Conservation (phyloP, 2,113 vertebrate genomes). For the Melanerpes formicivorus region DNA sequence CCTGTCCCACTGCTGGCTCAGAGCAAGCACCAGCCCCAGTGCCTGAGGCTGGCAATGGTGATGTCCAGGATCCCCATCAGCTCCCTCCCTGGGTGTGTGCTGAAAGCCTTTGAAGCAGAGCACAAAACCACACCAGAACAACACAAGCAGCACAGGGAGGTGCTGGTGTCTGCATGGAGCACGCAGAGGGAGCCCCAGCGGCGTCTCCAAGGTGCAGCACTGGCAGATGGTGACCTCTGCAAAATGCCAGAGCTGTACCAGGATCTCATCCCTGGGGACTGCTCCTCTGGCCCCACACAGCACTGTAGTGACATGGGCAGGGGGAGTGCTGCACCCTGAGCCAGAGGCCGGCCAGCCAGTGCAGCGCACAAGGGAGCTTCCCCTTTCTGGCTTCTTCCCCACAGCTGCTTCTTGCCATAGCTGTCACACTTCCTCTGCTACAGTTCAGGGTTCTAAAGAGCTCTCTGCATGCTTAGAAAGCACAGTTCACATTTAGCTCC, state of each 20-base stretch:
- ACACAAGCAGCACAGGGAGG: not conserved
- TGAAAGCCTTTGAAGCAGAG: not conserved
- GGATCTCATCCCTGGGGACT: not conserved
- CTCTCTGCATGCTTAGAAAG: conserved; percentile 22
- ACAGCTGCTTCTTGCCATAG: not conserved
- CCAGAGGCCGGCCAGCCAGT: not conserved
- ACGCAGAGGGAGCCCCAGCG: not conserved
- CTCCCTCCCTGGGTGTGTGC: not conserved
- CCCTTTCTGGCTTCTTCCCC: not conserved
- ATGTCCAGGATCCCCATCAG: not conserved
- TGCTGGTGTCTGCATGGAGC: not conserved
- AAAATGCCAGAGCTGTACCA: not conserved
- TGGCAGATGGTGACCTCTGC: not conserved
- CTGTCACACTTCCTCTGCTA: not conserved
- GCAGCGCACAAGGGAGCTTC: not conserved
- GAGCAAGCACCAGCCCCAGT: not conserved
- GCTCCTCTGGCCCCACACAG: not conserved
- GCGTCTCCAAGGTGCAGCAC: not conserved
- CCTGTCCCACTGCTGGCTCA: not conserved
- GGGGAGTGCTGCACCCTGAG: not conserved
- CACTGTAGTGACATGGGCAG: not conserved
- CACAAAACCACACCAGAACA: too few relatives aligned
- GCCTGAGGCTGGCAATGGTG: not conserved
- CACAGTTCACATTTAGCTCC: conserved; percentile 39
- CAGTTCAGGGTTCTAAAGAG: not conserved